Evolutionary conservation across 2,113 vertebrate species (phyloP).

Genomic region (Xenus cinereus): DNA sequence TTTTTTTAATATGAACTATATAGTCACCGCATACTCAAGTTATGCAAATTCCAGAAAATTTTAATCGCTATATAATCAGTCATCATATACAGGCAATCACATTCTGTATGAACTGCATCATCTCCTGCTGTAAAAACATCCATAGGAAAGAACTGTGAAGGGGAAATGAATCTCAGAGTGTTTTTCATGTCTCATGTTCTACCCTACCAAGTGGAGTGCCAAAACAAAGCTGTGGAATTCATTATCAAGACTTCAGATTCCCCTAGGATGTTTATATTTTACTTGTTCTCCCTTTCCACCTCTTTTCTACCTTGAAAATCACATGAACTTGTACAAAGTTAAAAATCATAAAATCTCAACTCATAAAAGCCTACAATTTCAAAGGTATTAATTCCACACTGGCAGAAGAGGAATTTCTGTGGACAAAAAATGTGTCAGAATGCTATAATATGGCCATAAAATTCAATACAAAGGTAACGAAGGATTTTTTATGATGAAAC

Average conservation of each 20-base stretch:
- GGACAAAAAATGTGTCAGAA: not conserved
- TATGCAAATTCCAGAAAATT: not conserved
- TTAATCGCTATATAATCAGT: not conserved
- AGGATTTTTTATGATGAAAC: not conserved
- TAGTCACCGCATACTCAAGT: not conserved
- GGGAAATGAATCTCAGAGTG: not conserved
- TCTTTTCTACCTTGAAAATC: not conserved
- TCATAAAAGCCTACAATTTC: not conserved
- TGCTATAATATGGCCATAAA: not conserved
- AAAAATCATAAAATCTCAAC: not conserved
- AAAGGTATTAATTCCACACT: not conserved
- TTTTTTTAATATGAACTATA: not conserved
- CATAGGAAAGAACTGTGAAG: not conserved
- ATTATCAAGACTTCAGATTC: not conserved
- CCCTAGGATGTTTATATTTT: not conserved
- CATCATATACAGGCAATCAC: not conserved
- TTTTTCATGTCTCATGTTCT: not conserved
- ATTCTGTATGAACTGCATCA: not conserved
- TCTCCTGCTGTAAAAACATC: not conserved
- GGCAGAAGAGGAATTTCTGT: not conserved
- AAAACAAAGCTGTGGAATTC: not conserved
- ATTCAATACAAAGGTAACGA: not conserved
- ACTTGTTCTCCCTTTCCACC: not conserved
- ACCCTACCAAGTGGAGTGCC: not conserved
- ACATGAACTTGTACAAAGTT: not conserved